phyloP scores from a whole-genome alignment of 2,888 invertebrate species.

The Drosophila lutescens region DNA sequence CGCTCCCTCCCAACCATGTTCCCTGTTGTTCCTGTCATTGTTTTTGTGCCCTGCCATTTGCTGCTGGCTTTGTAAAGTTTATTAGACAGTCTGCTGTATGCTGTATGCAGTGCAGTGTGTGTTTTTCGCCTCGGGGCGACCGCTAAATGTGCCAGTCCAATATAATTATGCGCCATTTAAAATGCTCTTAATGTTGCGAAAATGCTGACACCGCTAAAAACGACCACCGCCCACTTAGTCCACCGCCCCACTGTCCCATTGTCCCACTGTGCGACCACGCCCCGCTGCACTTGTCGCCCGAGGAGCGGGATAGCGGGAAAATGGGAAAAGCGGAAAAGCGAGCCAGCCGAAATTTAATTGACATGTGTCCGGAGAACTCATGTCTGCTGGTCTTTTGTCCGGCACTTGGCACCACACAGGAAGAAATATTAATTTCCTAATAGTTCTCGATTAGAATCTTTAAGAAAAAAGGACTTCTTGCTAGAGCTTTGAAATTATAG shows the following conservation, averaged over 20 bases:
- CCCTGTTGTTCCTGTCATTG: constrained; percentile 44
- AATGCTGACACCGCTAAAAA: constrained; percentile 32
- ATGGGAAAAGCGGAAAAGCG: constrained; percentile 7
- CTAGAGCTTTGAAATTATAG: too few relatives aligned
- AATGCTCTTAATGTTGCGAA: constrained; percentile 70
- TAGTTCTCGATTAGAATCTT: too few relatives aligned
- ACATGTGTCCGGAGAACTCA: constrained; percentile 60
- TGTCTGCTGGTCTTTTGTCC: constrained; percentile 30
- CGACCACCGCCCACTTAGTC: not conserved
- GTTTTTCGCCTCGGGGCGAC: constrained; percentile 54
- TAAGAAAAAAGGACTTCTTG: too few relatives aligned
- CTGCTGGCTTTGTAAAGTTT: constrained; percentile 63
- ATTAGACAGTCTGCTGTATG: constrained; percentile 63
- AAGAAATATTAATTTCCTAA: not conserved
- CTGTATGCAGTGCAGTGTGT: constrained; percentile 45
- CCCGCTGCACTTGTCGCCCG: constrained; percentile 51
- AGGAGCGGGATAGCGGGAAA: not conserved
- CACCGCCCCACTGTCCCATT: not conserved
- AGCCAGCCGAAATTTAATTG: constrained; percentile 71
- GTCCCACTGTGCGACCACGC: constrained; percentile 23
- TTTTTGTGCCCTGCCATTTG: constrained; percentile 59
- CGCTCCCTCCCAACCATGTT: constrained; percentile 16
- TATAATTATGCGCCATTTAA: constrained; percentile 73
- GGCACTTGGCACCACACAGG: constrained; percentile 14
- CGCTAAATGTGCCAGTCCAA: constrained; percentile 74